Percentiles rank a stretch among this genome's conserved stretches.
Evolutionary conservation across 2,113 vertebrate species (phyloP).

Genomic region (Lepidothrix coronata): DNA sequence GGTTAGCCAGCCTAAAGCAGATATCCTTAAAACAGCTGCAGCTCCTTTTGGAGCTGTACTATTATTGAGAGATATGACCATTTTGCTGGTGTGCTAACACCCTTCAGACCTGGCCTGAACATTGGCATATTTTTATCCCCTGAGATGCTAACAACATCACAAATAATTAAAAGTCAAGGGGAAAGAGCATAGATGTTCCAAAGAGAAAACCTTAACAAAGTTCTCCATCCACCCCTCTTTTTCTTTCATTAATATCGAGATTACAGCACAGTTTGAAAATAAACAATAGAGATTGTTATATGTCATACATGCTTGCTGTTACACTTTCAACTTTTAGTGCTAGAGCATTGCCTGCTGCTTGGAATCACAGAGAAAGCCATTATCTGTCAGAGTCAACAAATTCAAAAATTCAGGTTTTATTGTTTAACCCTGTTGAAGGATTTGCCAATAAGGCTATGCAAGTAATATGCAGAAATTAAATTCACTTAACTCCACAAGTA

Average conservation of each 20-base stretch:
- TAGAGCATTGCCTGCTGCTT: background rate
- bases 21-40: constrained; percentile 62
- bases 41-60: constrained; percentile 24
- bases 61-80: constrained; percentile 66
- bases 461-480: background rate
- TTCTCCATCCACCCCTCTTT: background rate
- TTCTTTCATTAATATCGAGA: background rate
- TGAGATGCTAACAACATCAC: background rate
- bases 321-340: background rate
- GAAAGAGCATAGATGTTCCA: background rate
- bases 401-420: background rate
- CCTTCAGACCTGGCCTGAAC: constrained; percentile 36
- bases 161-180: background rate
- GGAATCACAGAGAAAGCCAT: background rate
- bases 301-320: background rate
- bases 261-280: background rate
- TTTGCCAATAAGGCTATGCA: background rate
- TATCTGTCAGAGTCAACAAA: background rate
- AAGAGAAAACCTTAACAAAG: background rate
- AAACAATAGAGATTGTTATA: background rate
- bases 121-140: constrained; percentile 34
- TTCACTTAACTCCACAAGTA: background rate
- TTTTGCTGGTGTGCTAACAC: constrained; percentile 1
- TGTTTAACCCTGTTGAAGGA: background rate
- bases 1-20: constrained; percentile 55